Base-by-base conservation (phyloP, 35 echinoderm and acorn worm genomes). In the Stichopus chloronotus region DNA sequence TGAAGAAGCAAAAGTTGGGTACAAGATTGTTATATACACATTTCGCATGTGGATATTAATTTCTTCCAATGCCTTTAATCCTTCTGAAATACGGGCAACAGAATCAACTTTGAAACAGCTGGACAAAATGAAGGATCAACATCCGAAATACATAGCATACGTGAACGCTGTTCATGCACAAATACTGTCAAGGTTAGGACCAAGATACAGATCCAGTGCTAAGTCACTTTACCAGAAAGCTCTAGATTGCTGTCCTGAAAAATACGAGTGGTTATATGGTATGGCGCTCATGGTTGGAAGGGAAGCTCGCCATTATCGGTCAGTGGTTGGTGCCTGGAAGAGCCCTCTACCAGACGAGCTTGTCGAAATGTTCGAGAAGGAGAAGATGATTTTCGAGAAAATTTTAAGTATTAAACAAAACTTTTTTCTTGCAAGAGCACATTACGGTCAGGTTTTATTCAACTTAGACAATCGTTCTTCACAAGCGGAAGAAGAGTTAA, bases 241-340 rank as follows among this genome's bases (percentile, higher is more conserved):
- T 7, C n/a, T 85, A 55, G n/a, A 10, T 6, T 9, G 5, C 8
- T 85, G 10, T 58, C 82, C 82, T 6, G 52, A 85, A 11, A 85
- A 85, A 2, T 85, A 55, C 5, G 52, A 85, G 57, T 85, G 82
- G 82, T 55, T 85, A 2, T 85, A 55, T 85, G 82, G 82, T 9
- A 85, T 55, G 53, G 82, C 82, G 21, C 82, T 85, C 0, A 85
- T 85, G 82, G 57, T 85, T 19, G 82, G 82, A 58, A 54, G 82
- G 57, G 82, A 11, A 85, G 53, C 7, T 56, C 57, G 82, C 3
- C 12, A 81, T 11, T 25, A 11, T 52, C 12, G 78, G 25, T 81
- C 10, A 12, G 30, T 43, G 30, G 30, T 43, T 43, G 30, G 6
- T 60, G 57, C 12, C 21, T 88, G 85, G 85, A 59, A 69, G 13